Conservation (phyloP, 2,113 vertebrate species). For the Narcine bancroftii region DNA sequence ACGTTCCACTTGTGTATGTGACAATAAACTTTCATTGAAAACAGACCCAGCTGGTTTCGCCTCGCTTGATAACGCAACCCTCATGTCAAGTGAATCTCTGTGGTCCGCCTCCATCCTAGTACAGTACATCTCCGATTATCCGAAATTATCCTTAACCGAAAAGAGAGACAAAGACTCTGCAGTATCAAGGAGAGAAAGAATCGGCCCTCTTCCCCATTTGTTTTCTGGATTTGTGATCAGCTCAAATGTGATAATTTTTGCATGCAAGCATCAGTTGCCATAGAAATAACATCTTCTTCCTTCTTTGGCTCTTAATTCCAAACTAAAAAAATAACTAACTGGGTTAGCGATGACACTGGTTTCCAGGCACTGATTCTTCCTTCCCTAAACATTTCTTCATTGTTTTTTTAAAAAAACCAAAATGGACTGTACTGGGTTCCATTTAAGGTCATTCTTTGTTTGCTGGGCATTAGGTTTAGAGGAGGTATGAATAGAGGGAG, state of each 20-base stretch:
- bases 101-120: neutral
- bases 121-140: no score
- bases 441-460: neutral
- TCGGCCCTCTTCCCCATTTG: neutral
- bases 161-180: no score
- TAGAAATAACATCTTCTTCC: neutral
- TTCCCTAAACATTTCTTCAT: neutral
- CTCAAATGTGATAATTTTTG: neutral
- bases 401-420: neutral
- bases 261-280: neutral
- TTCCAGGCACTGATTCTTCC: neutral
- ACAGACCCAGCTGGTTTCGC: neutral
- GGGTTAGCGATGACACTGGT: neutral
- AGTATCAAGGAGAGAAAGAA: neutral
- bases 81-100: neutral
- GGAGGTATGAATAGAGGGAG: neutral
- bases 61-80: neutral
- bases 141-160: neutral
- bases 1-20: no score
- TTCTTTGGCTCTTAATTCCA: neutral
- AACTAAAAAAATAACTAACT: conserved; percentile 23
- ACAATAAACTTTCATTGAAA: no score
- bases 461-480: neutral
- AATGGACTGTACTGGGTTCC: neutral
- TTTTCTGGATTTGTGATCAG: neutral